Evolutionary conservation across 1,140 invertebrate species (phyloP).

Genomic region (Propsilocerus akamusi): DNA sequence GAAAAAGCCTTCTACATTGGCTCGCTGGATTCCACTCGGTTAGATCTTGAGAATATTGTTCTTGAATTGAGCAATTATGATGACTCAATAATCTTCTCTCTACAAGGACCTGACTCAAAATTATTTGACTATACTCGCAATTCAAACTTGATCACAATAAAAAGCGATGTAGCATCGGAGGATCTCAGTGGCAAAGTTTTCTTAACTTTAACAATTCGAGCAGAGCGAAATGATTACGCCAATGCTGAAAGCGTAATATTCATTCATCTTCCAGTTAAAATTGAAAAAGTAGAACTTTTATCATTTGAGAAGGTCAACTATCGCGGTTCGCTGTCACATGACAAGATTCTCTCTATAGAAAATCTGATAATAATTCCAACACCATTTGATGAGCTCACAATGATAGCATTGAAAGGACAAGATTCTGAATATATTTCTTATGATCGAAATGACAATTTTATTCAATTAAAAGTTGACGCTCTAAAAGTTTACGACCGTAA

Average conservation of each 20-base stretch:
- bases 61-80: background rate
- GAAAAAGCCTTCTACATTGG: conserved; percentile 1
- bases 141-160: background rate
- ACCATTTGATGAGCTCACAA: too few relatives aligned
- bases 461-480: too few relatives aligned
- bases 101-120: background rate
- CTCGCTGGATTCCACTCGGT: background rate
- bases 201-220: background rate
- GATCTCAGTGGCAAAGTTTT: background rate
- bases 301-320: too few relatives aligned
- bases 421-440: too few relatives aligned
- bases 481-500: too few relatives aligned
- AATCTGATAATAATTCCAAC: too few relatives aligned
- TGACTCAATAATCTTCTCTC: background rate
- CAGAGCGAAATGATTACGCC: background rate
- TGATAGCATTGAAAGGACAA: too few relatives aligned
- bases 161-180: background rate
- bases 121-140: background rate
- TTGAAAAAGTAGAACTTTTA: too few relatives aligned
- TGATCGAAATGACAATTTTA: too few relatives aligned
- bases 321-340: too few relatives aligned
- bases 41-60: background rate
- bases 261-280: background rate
- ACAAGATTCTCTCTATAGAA: too few relatives aligned
- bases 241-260: background rate